Percentiles rank a stretch among this genome's conserved stretches.
These are phyloP conservation scores for Anguilla megastoma DNA, from an alignment of 2,797 vertebrate genomes.

Conservation along the genomic window DNA sequence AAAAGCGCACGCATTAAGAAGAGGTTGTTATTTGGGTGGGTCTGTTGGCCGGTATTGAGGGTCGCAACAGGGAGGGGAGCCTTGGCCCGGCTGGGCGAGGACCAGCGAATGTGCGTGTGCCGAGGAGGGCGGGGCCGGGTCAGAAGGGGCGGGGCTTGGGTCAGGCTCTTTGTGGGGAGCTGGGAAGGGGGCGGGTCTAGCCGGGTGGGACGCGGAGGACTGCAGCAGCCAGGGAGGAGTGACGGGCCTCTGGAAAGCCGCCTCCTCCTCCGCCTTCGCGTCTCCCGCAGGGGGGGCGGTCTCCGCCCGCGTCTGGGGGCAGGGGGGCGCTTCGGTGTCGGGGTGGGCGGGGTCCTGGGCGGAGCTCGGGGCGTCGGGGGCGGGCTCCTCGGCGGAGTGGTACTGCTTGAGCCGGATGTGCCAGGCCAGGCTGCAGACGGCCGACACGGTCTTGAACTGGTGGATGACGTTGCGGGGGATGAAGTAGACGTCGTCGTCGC, in stretches of 20 bases:
- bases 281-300: slow-evolving; percentile 66
- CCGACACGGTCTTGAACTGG: slow-evolving; percentile 98
- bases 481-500: slow-evolving; percentile 97
- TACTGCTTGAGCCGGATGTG: slow-evolving; percentile 95
- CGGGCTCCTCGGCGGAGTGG: slow-evolving; percentile 67
- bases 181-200: slow-evolving; percentile 52
- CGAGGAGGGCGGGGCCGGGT: slow-evolving; percentile 46
- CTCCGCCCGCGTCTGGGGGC: slow-evolving; percentile 65
- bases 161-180: slow-evolving; percentile 38
- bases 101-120: slow-evolving; percentile 52
- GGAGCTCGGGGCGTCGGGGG: slow-evolving; percentile 58
- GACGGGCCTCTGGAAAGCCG: slow-evolving; percentile 62
- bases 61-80: slow-evolving; percentile 26
- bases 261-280: slow-evolving; percentile 65
- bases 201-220: slow-evolving; percentile 53
- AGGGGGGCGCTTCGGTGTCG: slow-evolving; percentile 68
- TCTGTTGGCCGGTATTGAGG: slow-evolving; percentile 32
- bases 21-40: slow-evolving; percentile 58
- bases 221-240: slow-evolving; percentile 61
- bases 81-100: slow-evolving; percentile 23
- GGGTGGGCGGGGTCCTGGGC: slow-evolving; percentile 65
- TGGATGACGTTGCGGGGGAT: slow-evolving; percentile 98
- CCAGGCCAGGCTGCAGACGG: slow-evolving; percentile 98
- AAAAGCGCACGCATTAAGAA: slow-evolving; percentile 11
- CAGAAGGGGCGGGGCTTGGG: slow-evolving; percentile 43